phyloP scores from a whole-genome alignment of 1,140 invertebrate genomes.

The Macrostomum lignano region DNA sequence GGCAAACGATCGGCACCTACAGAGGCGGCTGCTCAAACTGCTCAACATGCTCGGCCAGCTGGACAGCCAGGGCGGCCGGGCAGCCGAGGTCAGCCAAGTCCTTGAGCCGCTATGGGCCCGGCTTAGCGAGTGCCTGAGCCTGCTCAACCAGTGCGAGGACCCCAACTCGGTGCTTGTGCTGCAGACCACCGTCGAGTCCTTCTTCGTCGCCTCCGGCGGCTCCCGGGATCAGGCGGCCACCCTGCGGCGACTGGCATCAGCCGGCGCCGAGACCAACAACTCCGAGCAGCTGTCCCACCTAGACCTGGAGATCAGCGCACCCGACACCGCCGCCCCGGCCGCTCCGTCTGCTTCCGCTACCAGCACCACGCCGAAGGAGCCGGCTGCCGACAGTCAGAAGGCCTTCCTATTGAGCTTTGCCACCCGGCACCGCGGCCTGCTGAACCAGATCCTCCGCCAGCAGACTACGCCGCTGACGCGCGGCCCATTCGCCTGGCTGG shows the following conservation, averaged over 20 bases:
- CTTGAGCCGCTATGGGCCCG: constrained; percentile 53
- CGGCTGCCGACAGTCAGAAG: constrained; percentile 7
- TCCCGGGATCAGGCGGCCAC: no score
- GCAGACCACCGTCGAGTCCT: constrained; percentile 64
- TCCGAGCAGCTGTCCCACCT: no score
- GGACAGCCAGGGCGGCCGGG: no score
- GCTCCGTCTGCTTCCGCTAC: no score
- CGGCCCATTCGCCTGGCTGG: constrained; percentile 50
- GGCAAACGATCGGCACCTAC: no score
- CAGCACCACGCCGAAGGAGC: constrained; percentile 10
- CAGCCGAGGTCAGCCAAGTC: no score
- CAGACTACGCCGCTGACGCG: constrained; percentile 53
- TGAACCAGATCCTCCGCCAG: constrained; percentile 67
- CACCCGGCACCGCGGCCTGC: constrained; percentile 59
- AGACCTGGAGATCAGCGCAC: no score
- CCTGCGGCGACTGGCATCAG: no score
- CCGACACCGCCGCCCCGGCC: no score
- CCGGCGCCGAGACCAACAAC: no score
- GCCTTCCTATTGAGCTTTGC: constrained; percentile 12
- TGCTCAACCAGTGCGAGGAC: constrained; percentile 57
- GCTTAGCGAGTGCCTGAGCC: constrained; percentile 47
- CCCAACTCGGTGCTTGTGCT: constrained; percentile 67
- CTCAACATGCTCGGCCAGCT: no score
- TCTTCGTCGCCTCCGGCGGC: constrained; percentile 62
- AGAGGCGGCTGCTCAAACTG: no score